A percentile compares a stretch with the other conserved stretches of the same genome.
Conservation (phyloP, 2,113 vertebrate species). For the Pholis gunnellus region DNA sequence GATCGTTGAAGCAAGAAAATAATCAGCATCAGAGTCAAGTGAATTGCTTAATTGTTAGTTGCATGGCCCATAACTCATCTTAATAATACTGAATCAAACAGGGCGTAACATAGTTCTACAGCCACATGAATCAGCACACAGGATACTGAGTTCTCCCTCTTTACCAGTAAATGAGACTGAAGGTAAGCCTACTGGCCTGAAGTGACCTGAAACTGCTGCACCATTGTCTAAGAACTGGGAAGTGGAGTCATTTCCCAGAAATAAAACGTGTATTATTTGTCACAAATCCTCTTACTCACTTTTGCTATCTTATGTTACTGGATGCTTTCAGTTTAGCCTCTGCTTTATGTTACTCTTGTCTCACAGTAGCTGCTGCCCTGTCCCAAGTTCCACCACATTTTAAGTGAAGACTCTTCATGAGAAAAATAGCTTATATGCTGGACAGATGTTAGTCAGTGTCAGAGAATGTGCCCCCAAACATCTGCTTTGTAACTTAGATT, state of each 20-base stretch:
- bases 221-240: conserved; percentile 41
- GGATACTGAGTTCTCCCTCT: conserved; percentile 34
- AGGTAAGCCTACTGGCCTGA: not conserved
- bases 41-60: not conserved
- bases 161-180: conserved; percentile 36
- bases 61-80: not conserved
- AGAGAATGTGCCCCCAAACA: not conserved
- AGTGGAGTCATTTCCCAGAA: conserved; percentile 53
- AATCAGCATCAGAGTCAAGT: not conserved
- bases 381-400: not conserved
- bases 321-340: not conserved
- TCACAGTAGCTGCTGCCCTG: not conserved
- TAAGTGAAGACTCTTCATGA: not conserved
- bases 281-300: not conserved
- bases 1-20: not conserved
- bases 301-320: not conserved
- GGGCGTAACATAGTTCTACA: not conserved
- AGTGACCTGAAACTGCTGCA: conserved; percentile 33
- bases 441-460: not conserved
- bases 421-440: not conserved
- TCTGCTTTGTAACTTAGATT: not conserved
- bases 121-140: conserved; percentile 19
- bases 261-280: not conserved
- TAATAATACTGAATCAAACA: not conserved
- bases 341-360: not conserved